Conservation (phyloP, 2,797 vertebrate genomes). For the Denticeps clupeoides region DNA sequence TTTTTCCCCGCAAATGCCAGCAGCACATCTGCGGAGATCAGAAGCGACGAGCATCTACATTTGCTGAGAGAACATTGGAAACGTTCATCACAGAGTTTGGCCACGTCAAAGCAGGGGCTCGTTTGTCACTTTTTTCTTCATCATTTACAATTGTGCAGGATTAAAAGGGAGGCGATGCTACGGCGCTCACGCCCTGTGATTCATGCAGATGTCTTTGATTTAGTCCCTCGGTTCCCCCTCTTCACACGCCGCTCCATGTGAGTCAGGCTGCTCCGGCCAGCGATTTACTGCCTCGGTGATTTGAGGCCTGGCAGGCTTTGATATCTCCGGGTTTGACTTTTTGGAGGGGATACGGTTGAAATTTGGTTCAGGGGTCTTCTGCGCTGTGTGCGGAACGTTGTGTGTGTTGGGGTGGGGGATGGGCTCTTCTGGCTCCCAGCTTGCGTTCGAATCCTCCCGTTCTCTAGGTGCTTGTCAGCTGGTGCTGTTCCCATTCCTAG, state of each 20-base stretch:
- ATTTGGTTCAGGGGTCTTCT: background rate
- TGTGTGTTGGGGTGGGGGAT: no score
- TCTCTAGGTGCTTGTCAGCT: no score
- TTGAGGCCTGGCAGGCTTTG: background rate
- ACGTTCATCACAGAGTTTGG: background rate
- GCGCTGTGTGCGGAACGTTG: background rate
- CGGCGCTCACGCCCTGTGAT: conserved; percentile 9
- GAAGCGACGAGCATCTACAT: background rate
- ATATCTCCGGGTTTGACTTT: background rate
- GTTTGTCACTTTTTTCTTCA: background rate
- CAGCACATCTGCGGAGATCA: background rate
- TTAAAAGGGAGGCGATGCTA: background rate
- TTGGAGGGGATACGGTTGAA: background rate
- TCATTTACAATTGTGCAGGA: background rate
- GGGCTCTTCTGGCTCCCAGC: no score
- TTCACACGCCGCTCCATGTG: background rate
- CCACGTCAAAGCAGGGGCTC: background rate
- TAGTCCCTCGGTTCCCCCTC: background rate
- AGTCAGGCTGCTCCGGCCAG: no score
- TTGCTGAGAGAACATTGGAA: background rate
- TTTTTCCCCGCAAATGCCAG: no score
- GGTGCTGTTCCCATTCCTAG: no score
- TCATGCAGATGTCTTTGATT: conserved; percentile 38
- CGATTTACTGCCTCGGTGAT: background rate
- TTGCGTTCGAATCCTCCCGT: no score